phyloP scores from a whole-genome alignment of 2,888 invertebrate genomes.

The Uropetala carovei region DNA sequence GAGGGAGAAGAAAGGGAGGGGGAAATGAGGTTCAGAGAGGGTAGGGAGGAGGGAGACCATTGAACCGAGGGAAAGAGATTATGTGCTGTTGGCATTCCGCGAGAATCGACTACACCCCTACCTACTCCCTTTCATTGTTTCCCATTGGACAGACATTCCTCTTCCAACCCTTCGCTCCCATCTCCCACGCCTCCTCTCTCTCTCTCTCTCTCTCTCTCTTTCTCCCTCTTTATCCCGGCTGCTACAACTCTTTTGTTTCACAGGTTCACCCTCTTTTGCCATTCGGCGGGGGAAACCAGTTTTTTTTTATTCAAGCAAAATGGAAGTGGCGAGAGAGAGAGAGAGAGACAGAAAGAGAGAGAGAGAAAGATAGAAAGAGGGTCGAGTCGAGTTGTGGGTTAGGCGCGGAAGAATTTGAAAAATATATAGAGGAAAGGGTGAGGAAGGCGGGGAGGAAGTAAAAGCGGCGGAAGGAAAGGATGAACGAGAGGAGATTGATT shows the following conservation, averaged over 20 bases:
- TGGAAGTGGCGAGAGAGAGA: neutral
- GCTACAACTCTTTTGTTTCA: neutral
- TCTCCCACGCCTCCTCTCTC: neutral
- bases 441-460: neutral
- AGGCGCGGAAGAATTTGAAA: no score
- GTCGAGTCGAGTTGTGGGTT: no score
- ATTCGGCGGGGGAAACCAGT: neutral
- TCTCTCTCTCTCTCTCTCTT: neutral
- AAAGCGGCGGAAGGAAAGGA: neutral
- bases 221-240: neutral
- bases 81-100: conserved; percentile 15
- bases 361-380: no score
- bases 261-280: neutral
- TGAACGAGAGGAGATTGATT: neutral
- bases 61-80: conserved; percentile 44
- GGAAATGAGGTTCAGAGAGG: neutral
- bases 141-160: neutral
- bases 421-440: neutral
- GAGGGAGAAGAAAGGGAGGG: conserved; percentile 35
- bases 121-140: conserved; percentile 9
- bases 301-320: neutral
- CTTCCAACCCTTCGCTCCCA: neutral
- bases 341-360: no score
- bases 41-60: neutral
- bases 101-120: neutral